phyloP scores from a whole-genome alignment of 2,888 invertebrate genomes.

The Phortica magna region DNA sequence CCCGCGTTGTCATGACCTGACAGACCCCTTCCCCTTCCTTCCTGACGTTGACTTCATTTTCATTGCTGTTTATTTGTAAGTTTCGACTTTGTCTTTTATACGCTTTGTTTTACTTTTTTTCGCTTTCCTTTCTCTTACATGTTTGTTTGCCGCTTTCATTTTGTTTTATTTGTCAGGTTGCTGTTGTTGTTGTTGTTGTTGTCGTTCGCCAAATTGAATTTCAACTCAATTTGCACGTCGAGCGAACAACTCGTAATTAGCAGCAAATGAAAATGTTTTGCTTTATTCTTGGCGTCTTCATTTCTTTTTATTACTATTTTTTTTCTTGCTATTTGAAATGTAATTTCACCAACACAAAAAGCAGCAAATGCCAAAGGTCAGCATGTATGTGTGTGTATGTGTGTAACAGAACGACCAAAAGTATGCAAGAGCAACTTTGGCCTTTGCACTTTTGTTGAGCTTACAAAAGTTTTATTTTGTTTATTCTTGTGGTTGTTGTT shows the following conservation, averaged over 20 bases:
- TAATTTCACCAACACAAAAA: slow-evolving; percentile 12
- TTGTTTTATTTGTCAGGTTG: slow-evolving; percentile 46
- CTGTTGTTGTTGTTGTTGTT: no score
- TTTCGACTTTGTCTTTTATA: neutral
- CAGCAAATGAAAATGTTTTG: slow-evolving; percentile 34
- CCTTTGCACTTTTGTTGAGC: slow-evolving; percentile 26
- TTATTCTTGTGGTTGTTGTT: slow-evolving; percentile 4
- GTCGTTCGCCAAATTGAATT: slow-evolving; percentile 66
- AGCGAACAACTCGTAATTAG: slow-evolving; percentile 46
- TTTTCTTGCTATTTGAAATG: neutral
- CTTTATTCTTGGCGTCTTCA: slow-evolving; percentile 6
- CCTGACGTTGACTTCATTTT: no score
- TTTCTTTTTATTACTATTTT: slow-evolving; percentile 6
- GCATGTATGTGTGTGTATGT: neutral
- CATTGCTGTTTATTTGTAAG: no score
- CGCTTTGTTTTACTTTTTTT: neutral
- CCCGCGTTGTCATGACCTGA: no score
- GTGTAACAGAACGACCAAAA: slow-evolving; percentile 48
- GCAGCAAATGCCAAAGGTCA: slow-evolving; percentile 10
- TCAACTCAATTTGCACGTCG: slow-evolving; percentile 61
- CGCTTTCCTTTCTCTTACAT: neutral
- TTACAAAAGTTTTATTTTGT: neutral
- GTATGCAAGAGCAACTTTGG: slow-evolving; percentile 53
- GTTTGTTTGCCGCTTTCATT: neutral
- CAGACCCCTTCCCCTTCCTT: neutral